Conservation (phyloP, 2,797 vertebrate genomes). For the Cercopithecus hamlyni region DNA sequence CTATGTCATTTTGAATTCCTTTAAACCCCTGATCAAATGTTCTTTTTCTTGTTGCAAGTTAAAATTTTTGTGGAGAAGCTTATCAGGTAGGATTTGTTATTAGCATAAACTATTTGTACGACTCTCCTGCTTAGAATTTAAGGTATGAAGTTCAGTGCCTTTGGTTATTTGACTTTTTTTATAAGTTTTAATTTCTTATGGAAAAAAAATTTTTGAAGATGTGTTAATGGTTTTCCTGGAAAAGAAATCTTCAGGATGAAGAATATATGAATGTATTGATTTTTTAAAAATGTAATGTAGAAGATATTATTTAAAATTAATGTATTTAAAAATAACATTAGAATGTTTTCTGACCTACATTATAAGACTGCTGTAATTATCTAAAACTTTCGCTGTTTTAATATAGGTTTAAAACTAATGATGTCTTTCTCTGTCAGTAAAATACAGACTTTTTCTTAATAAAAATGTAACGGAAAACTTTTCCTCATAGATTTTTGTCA, state of each 20-base stretch:
- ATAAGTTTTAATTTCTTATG: conserved; percentile 40
- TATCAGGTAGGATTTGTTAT: not conserved
- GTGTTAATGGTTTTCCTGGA: not conserved
- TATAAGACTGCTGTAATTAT: not conserved
- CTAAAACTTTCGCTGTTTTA: not conserved
- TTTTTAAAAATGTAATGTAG: conserved; percentile 36
- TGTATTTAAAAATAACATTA: not conserved
- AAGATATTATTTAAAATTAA: conserved; percentile 53
- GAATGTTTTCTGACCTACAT: conserved; percentile 14
- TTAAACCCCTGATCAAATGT: conserved; percentile 12
- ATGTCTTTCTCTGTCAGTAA: not conserved
- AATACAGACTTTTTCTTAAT: not conserved
- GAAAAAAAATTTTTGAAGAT: conserved; percentile 13
- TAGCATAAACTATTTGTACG: not conserved
- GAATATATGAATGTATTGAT: not conserved
- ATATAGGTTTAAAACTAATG: not conserved
- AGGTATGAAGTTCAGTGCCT: not conserved
- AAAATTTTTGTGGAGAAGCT: not conserved
- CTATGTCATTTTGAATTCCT: not conserved
- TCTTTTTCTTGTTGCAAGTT: not conserved
- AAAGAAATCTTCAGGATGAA: not conserved
- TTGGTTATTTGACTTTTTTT: conserved; percentile 39
- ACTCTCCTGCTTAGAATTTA: not conserved
- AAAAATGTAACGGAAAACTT: conserved; percentile 4
- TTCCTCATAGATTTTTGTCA: not conserved